These are phyloP conservation scores for Caenorhabditis inopinata DNA, from an alignment of 1,140 invertebrate species.

Conservation along the genomic window DNA sequence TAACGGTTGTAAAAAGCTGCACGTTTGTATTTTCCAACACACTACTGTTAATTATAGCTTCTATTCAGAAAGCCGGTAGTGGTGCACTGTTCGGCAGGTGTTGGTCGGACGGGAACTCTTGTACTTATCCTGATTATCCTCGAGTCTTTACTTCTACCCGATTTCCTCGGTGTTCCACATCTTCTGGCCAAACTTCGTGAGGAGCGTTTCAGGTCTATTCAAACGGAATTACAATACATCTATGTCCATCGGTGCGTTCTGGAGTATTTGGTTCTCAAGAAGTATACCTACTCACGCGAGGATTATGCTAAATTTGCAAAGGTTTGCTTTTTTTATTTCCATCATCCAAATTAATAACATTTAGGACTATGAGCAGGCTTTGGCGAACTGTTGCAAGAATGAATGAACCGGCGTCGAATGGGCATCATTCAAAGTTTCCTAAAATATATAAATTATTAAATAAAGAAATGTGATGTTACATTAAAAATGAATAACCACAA, in stretches of 20 bases:
- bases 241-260: constrained; percentile 35
- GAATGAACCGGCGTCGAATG: too few species aligned
- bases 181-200: neutral
- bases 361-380: too few species aligned
- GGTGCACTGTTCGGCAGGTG: constrained; percentile 39
- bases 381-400: too few species aligned
- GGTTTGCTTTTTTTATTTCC: neutral
- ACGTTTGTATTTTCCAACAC: neutral
- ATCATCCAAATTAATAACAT: too few species aligned
- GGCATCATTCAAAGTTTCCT: too few species aligned
- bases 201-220: constrained; percentile 6
- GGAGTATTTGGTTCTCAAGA: constrained; percentile 14
- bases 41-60: neutral
- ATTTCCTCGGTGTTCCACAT: constrained; percentile 22
- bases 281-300: constrained; percentile 40
- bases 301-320: neutral
- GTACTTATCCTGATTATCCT: neutral
- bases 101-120: constrained; percentile 26
- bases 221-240: constrained; percentile 27
- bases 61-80: constrained; percentile 32
- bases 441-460: too few species aligned
- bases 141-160: neutral
- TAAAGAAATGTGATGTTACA: too few species aligned
- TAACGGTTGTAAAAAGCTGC: neutral
- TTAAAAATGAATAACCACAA: too few species aligned